These are phyloP conservation scores for chimpanzee (Pan troglodytes) DNA, from an alignment of 2,113 vertebrate species.

Conservation along the genomic window DNA sequence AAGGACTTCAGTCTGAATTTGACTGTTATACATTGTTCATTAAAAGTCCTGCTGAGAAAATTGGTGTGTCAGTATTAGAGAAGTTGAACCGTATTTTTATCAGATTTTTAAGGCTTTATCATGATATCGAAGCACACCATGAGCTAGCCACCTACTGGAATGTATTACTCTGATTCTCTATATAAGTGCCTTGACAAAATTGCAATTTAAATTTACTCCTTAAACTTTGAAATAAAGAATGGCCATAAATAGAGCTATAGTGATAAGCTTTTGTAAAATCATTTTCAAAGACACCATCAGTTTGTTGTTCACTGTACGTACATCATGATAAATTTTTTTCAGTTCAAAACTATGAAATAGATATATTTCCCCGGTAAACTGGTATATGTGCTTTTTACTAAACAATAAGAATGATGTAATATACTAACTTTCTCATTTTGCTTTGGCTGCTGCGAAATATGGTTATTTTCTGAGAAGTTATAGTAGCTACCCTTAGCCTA, in stretches of 20 bases:
- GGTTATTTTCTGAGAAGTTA: not conserved
- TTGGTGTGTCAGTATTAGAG: not conserved
- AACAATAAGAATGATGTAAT: not conserved
- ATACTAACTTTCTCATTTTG: not conserved
- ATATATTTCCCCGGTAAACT: not conserved
- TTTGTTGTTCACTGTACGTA: not conserved
- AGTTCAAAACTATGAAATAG: not conserved
- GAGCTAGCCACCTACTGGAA: slow-evolving; percentile 10
- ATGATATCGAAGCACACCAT: not conserved
- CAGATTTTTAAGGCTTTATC: slow-evolving; percentile 2
- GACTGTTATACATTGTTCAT: not conserved
- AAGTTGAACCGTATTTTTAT: slow-evolving; percentile 1
- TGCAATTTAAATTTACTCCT: not conserved
- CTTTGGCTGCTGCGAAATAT: not conserved
- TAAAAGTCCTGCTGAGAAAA: slow-evolving; percentile 51
- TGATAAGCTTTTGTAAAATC: slow-evolving; percentile 4
- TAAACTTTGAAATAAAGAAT: slow-evolving; percentile 23
- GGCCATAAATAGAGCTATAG: not conserved
- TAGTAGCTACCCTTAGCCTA: not conserved
- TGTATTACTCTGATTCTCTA: not conserved
- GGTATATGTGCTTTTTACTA: not conserved
- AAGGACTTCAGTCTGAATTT: not conserved
- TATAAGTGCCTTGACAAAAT: not conserved
- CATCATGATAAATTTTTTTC: not conserved
- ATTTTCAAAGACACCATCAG: not conserved